Evolutionary conservation across 2,113 vertebrate genomes (phyloP), one percentile per base, ranked within the genome.

Genomic region (Oostethus manadensis): DNA sequence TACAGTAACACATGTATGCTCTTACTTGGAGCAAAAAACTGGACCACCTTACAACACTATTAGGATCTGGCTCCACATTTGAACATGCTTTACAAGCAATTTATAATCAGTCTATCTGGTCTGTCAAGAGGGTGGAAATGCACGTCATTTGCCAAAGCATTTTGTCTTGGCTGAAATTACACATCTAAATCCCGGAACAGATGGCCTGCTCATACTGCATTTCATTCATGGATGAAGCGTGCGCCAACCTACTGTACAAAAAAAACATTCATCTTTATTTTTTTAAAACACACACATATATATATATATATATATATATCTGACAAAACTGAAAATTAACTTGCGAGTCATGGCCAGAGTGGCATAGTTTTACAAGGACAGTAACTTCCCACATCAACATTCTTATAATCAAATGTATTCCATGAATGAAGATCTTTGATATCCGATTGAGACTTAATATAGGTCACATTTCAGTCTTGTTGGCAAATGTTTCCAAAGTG

Each of bases 401-500:
- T 62, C 35, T 56, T 17, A 26, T 61, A 69, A 64, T 78, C 45
- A 67, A 75, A 66, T 72, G 63, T 9, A 58, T 42, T 49, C 60
- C 17, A 2, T 51, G 68, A 59, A 72, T 69, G 77, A 76, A 79
- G 68, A 70, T 59, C 66, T 74, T 72, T 69, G 77, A 77, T 63
- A 79, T 82, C 13, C 15, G 58, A 82, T 73, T 73, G 47, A 43
- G 56, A 74, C 80, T 84, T 85, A 80, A 64, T 83, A 80, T 83
- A 85, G 84, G 56, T 68, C 75, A 73, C 78, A 64, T 82, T 76
- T 83, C 83, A 81, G 50, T 69, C 75, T 74, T 50, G 58, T 71
- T 81, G 76, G 62, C 77, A 73, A 74, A 76, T 76, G 61, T 63
- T 68, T 26, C 53, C 67, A 11, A 23, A 3, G 22, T 35, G 79